Base-by-base conservation (phyloP, 1,140 invertebrate genomes). In the Stegodyphus mimosarum region DNA sequence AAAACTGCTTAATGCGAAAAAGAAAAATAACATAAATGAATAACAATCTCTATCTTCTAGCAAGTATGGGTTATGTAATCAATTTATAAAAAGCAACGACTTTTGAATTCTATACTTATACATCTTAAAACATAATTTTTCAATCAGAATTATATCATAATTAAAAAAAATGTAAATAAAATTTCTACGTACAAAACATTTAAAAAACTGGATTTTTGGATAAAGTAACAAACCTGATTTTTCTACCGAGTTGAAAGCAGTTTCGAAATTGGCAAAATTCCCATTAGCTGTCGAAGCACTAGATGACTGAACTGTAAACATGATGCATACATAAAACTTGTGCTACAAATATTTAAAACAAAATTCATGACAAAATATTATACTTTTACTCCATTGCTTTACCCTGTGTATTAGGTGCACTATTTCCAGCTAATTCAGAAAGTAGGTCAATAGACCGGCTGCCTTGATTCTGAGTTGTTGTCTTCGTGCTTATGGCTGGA, bases 221-320 rank as follows among this genome's bases (percentile, higher is more conserved):
- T 33, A 33, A 33, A 33, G 51, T 52, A 74, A 74, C 81, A 64
- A 63, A 86, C 85, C 85, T 79, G 85, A 64, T 80, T 86, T 86
- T 77, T 86, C 83, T 48, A 78, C 67, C 50, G 76, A 78, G 17
- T 53, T 87, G 72, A 88, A 88, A 67, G 87, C 87, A 83, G 49
- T 87, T 64, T 90, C 89, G 84, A 90, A 90, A 78, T 90, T 88
- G 0, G 89, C 89, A 88, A 90, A 90, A 84, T 89, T 89, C 63
- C 87, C 87, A 87, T 88, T 88, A 52, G 87, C 88, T 77, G 87
- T 88, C 77, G 88, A 87, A 75, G 84, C 83, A 83, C 33, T 87
- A 15, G 17, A 60, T 48, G 75, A 67, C 74, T 76, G 17, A 53
- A 73, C 55, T 60, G 55, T 60, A 60, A 60, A 10, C 9, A 9